Evolutionary conservation across 2,797 vertebrate species (phyloP).

Genomic region (Emydoidea blandingii): DNA sequence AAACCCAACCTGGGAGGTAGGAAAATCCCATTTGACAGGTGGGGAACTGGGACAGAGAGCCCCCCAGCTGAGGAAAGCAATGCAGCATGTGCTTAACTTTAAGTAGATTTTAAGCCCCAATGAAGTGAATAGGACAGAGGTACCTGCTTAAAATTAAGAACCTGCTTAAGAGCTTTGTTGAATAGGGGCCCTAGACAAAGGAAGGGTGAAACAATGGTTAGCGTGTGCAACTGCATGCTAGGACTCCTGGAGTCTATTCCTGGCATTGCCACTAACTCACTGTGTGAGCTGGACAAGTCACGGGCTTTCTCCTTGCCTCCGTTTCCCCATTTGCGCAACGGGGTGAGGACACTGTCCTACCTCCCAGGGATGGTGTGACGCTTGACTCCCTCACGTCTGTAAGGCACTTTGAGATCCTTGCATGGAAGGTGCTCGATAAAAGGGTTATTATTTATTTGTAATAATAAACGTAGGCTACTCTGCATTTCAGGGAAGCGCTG

Average conservation of each 20-base stretch:
- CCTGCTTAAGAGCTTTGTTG: not conserved
- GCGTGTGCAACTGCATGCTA: fast-evolving
- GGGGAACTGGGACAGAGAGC: not conserved
- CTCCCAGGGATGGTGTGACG: not conserved
- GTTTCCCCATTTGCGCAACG: not conserved
- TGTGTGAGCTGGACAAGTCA: not conserved
- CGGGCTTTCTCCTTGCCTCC: not conserved
- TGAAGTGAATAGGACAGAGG: not conserved
- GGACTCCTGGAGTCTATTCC: not conserved
- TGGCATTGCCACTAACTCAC: not conserved
- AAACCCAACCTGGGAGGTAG: not conserved
- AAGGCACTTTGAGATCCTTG: not conserved
- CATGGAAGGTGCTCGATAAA: not conserved
- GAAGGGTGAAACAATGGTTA: not conserved
- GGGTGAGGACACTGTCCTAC: not conserved
- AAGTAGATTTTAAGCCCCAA: not conserved
- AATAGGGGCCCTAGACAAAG: not conserved
- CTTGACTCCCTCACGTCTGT: not conserved
- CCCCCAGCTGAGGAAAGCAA: not conserved
- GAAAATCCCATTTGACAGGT: not conserved
- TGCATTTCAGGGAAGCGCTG: not conserved
- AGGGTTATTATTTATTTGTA: not conserved
- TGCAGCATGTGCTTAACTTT: not conserved
- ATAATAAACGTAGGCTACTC: not conserved
- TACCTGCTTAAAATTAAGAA: not conserved